A percentile compares a stretch with the other conserved stretches of the same genome.
Evolutionary conservation across 1,140 invertebrate genomes (phyloP).

Genomic region (Eurosta solidaginis): DNA sequence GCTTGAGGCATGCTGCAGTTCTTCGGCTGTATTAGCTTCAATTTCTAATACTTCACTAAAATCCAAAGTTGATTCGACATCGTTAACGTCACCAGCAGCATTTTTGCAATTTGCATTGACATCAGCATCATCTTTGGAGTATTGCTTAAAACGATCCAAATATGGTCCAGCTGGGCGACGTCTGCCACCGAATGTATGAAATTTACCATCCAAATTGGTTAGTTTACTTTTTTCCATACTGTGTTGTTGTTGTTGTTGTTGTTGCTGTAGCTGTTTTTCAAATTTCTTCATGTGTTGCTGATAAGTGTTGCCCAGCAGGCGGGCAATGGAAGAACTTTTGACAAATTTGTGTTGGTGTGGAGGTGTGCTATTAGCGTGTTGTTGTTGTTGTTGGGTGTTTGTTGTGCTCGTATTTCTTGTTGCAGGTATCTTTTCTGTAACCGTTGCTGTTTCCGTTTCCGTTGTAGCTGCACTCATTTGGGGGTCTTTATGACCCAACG

Average conservation of each 20-base stretch:
- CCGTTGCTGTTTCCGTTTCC: background rate
- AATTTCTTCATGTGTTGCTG: constrained; percentile 52
- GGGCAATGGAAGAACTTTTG: constrained; percentile 53
- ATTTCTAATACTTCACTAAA: constrained; percentile 15
- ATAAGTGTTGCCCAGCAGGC: constrained; percentile 56
- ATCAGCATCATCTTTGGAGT: constrained; percentile 55
- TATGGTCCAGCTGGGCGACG: constrained; percentile 47
- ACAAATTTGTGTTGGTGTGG: constrained; percentile 54
- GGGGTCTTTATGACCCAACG: background rate
- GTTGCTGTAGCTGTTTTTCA: constrained; percentile 51
- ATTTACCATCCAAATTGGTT: constrained; percentile 40
- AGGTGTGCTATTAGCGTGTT: constrained; percentile 45
- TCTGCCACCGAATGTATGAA: constrained; percentile 51
- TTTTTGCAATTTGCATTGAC: constrained; percentile 36
- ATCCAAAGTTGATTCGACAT: constrained; percentile 38
- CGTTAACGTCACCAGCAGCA: constrained; percentile 40
- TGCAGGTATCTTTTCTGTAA: background rate
- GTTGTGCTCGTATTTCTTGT: background rate
- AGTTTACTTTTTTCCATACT: background rate
- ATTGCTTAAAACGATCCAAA: constrained; percentile 53
- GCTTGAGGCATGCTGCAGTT: constrained; percentile 36
- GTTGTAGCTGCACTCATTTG: background rate
- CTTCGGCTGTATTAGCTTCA: constrained; percentile 46
- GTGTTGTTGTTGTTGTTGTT: constrained; percentile 20
- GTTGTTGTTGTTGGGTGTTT: constrained; percentile 8